Evolutionary conservation across 2,797 vertebrate genomes (phyloP).

Genomic region (Bufotes viridis): DNA sequence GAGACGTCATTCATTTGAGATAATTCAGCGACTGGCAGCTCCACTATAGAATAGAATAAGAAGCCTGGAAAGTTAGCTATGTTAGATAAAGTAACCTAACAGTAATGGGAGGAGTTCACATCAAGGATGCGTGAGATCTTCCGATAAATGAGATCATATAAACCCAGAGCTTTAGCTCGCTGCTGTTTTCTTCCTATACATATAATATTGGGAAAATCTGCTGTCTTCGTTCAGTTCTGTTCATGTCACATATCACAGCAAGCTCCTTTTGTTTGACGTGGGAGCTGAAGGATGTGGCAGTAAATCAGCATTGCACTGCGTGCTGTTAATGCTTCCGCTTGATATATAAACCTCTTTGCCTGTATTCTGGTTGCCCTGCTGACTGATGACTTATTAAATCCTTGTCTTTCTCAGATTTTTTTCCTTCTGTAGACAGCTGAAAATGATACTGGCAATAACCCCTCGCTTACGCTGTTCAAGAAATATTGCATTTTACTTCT

Average conservation of each 20-base stretch:
- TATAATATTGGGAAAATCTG: slow-evolving; percentile 51
- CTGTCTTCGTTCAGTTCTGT: slow-evolving; percentile 31
- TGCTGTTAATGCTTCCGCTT: slow-evolving; percentile 55
- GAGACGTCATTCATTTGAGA: no score
- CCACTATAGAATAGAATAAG: no score
- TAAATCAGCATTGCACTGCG: slow-evolving; percentile 56
- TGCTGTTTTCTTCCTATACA: slow-evolving; percentile 52
- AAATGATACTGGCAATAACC: slow-evolving; percentile 60
- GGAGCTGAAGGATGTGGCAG: slow-evolving; percentile 53
- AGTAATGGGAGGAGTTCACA: slow-evolving; percentile 1
- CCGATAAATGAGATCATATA: slow-evolving; percentile 24
- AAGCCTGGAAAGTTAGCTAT: neutral
- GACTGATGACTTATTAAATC: slow-evolving; percentile 64
- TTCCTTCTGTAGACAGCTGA: slow-evolving; percentile 53
- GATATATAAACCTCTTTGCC: slow-evolving; percentile 61
- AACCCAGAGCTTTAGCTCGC: neutral
- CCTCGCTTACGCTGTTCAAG: slow-evolving; percentile 47
- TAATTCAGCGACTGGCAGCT: no score
- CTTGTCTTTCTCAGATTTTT: slow-evolving; percentile 55
- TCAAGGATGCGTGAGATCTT: neutral
- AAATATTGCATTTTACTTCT: slow-evolving; percentile 51
- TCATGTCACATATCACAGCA: slow-evolving; percentile 61
- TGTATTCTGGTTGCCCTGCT: slow-evolving; percentile 55
- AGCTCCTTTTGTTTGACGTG: slow-evolving; percentile 58
- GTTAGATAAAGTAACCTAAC: neutral